Evolutionary conservation across 2,797 vertebrate species (phyloP), one percentile per base, ranked within the genome.

Genomic region (Sebastes wilsoni): DNA sequence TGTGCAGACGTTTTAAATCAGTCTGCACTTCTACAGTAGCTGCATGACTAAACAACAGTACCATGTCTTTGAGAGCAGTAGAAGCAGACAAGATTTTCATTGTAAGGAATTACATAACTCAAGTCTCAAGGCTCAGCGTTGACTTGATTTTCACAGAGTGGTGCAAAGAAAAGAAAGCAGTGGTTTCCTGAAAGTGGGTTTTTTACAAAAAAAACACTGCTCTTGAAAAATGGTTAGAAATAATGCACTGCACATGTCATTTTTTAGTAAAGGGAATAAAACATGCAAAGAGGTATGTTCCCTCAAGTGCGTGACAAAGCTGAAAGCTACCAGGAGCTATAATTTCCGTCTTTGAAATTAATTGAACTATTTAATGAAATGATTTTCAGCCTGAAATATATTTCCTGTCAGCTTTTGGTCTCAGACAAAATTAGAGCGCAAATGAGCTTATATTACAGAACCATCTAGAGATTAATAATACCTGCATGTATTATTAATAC

Each of bases 401-500:
- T 83, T 89, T 79, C 65, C 52, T 76, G 75, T 80, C 85, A 68
- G 69, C 52, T 75, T 87, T 89, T 81, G 64, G 71, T 81, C 54
- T 20, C 34, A 70, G 78, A 79, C 77, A 56, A 77, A 85, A 88
- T 90, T 82, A 78, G 61, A 80, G 67, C 27, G 14, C 76, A 79
- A 84, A 86, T 84, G 54, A 82, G 74, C 56, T 85, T 84, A 82
- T 79, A 86, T 81, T 82, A 85, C 71, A 79, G 74, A 80, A 72
- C 65, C 88, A 77, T 87, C 55, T 61, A 65, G 30, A 80, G 88
- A 80, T 83, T 66, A 78, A 79, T 87, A 67, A 82, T 42, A 81
- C 20, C 79, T 70, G 27, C 66, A 88, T 92, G 27, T 73, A 87
- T 87, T 87, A 89, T 92, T 91, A 77, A 92, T 71, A 49, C 9